Conservation (phyloP, 2,888 invertebrate genomes). For the Chrysolina haemoptera region DNA sequence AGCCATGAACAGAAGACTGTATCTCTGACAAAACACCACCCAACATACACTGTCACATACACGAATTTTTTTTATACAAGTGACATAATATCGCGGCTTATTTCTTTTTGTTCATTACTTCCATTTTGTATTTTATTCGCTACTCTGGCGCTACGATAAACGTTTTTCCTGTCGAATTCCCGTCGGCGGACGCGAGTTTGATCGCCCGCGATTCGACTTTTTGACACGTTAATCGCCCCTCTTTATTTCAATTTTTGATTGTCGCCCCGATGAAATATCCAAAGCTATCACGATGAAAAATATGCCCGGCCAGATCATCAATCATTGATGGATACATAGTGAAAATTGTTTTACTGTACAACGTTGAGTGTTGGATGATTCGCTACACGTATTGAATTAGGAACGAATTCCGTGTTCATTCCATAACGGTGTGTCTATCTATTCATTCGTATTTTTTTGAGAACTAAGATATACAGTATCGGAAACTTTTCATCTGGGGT, state of each 20-base stretch:
- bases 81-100: conserved; percentile 11
- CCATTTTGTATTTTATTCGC: conserved; percentile 18
- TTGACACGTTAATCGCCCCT: conserved; percentile 43
- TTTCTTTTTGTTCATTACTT: conserved; percentile 21
- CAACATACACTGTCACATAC: conserved; percentile 2
- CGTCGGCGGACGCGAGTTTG: background rate
- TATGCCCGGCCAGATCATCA: conserved; percentile 14
- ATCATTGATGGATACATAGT: conserved; percentile 19
- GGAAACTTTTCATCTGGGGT: too few relatives aligned
- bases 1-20: background rate
- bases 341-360: conserved; percentile 12
- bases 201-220: conserved; percentile 23
- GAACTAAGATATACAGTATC: too few relatives aligned
- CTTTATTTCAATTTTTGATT: conserved; percentile 31
- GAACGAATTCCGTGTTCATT: too few relatives aligned
- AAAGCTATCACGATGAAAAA: conserved; percentile 29
- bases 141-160: conserved; percentile 17
- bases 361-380: background rate
- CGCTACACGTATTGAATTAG: background rate
- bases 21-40: background rate
- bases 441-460: too few relatives aligned
- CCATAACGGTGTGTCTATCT: too few relatives aligned
- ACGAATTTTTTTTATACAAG: background rate
- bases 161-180: conserved; percentile 26
- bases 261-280: conserved; percentile 27